Evolutionary conservation across 2,113 vertebrate species (phyloP), one percentile per base, ranked within the genome.

Genomic region (Eurypyga helias): DNA sequence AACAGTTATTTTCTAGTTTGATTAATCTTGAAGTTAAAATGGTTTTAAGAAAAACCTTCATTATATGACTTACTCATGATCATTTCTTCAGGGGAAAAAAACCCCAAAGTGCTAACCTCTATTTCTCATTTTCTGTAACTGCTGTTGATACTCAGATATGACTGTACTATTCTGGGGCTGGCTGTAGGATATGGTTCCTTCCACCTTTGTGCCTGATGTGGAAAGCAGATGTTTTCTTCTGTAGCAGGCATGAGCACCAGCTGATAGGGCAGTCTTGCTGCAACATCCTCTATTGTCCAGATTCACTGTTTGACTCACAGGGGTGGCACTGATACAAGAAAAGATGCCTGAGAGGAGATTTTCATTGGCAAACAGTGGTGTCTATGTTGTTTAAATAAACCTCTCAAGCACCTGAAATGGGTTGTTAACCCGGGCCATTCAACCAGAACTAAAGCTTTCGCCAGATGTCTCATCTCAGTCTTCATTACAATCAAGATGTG

Each of bases 241-340:
- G 16, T 26, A 64, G 45, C 29, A 29, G 13, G 33, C 2, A 0
- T 33, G 36, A 92, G 45, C 17, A 14, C 13, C 45, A 45, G 6
- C 14, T 89, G 1, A 0, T 45, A n/a, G 20, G 7, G 13, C 29
- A 51, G 8, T 75, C 29, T 33, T 73, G 19, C 26, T 4, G 4
- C 72, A 33, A 14, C 3, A 0, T 1, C 1, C 18, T 36, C 21
- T 3, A 0, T 75, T 54, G 26, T 55, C n/a, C 70, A 76, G 18
- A 67, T 73, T 51, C 34, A 34, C 17, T 31, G 36, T 38, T 51
- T 87, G 16, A 20, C 72, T 87, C 60, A 55, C 55, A 34, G 20
- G 4, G 3, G 4, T 90, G 31, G 18, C 13, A 62, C 17, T 3
- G 1, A 17, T 58, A 33, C 31, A 66, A 62, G 51, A 83, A 49